Conservation (phyloP, 2,888 invertebrate species). For the Mesorhabditis spiculigera region DNA sequence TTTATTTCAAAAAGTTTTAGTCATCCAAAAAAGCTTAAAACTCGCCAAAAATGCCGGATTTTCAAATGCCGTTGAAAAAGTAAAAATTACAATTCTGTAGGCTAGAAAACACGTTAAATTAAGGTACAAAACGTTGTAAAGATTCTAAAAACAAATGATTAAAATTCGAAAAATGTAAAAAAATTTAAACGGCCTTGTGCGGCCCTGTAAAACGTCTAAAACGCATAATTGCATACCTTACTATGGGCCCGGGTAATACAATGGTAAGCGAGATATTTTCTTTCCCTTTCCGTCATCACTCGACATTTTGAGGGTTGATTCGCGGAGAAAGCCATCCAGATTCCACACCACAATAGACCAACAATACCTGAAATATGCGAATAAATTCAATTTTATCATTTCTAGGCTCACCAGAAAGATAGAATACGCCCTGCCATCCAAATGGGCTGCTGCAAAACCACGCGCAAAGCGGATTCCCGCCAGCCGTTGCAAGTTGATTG, state of each 20-base stretch:
- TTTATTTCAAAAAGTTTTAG: not conserved
- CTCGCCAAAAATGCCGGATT: too few species aligned
- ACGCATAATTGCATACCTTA: constrained; percentile 1
- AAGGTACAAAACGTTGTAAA: too few species aligned
- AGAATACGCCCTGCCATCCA: constrained; percentile 46
- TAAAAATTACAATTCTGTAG: too few species aligned
- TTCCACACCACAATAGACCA: constrained; percentile 23
- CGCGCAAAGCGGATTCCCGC: constrained; percentile 42
- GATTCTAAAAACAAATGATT: too few species aligned
- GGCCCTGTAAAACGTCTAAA: too few species aligned
- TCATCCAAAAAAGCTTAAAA: not conserved
- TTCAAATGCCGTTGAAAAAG: too few species aligned
- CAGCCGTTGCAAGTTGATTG: constrained; percentile 20
- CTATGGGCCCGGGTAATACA: constrained; percentile 23
- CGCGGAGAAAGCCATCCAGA: constrained; percentile 24
- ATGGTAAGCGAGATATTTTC: constrained; percentile 27
- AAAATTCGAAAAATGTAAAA: too few species aligned
- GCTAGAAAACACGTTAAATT: too few species aligned
- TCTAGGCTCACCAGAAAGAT: constrained; percentile 30
- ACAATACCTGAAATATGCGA: constrained; percentile 22
- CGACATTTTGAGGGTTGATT: constrained; percentile 35
- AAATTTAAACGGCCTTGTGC: too few species aligned
- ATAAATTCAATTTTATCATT: not conserved
- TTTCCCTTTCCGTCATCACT: constrained; percentile 29
- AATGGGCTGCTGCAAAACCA: constrained; percentile 34